A percentile compares a stretch with the other conserved stretches of the same genome.
phyloP scores from a whole-genome alignment of 2,113 vertebrate genomes.

The Sula dactylatra region DNA sequence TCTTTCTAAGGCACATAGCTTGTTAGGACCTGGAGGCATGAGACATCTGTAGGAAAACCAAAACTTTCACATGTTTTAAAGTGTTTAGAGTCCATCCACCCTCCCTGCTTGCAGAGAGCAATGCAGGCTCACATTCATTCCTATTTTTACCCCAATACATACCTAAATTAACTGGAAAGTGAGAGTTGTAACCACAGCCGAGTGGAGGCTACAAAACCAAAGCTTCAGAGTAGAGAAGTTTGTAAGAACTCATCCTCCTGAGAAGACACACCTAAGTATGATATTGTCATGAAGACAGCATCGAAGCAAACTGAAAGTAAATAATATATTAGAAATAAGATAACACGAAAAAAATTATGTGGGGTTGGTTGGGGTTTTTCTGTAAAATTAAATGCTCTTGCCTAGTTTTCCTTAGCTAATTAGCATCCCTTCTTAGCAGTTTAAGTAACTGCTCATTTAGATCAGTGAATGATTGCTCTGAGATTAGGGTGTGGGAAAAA shows the following conservation, averaged over 20 bases:
- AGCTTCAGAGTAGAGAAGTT: not conserved
- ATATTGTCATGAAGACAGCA: not conserved
- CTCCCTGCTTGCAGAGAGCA: not conserved
- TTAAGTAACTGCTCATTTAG: slow-evolving; percentile 94
- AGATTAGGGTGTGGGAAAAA: slow-evolving; percentile 84
- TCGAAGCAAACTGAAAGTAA: not conserved
- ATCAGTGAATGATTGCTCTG: slow-evolving; percentile 86
- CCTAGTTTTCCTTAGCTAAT: slow-evolving; percentile 82
- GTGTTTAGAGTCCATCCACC: not conserved
- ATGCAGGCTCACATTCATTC: not conserved
- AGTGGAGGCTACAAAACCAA: not conserved
- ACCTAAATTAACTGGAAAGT: not conserved
- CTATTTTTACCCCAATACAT: not conserved
- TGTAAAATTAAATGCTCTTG: slow-evolving; percentile 66
- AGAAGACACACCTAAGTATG: not conserved
- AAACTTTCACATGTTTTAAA: not conserved
- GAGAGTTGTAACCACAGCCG: not conserved
- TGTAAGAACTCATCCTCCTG: not conserved
- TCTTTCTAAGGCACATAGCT: not conserved
- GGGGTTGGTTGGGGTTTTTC: not conserved
- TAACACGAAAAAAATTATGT: not conserved
- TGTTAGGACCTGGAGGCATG: not conserved
- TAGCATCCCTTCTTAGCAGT: slow-evolving; percentile 81
- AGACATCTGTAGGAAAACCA: not conserved
- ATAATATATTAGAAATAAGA: not conserved